Conservation (phyloP, 2,888 invertebrate species). For the Drosophila leonis region DNA sequence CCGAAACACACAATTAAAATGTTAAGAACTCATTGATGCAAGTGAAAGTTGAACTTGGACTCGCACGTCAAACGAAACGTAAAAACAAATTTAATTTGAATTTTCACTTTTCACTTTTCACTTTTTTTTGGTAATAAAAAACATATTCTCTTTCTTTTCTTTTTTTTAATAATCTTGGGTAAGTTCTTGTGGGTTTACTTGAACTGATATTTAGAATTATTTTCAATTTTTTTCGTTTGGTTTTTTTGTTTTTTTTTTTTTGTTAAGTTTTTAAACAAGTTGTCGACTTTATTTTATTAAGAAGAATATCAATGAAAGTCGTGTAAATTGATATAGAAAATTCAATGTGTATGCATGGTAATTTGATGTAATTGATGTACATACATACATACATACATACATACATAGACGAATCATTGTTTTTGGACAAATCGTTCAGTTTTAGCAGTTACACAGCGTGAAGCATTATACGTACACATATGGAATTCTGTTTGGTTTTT, state of each 20-base stretch:
- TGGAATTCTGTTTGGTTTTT: constrained; percentile 11
- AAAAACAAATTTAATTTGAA: constrained; percentile 40
- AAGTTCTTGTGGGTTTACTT: constrained; percentile 26
- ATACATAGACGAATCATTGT: constrained; percentile 25
- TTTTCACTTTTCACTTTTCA: constrained; percentile 5
- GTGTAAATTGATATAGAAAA: constrained; percentile 69
- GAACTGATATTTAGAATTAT: constrained; percentile 34
- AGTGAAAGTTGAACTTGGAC: constrained; percentile 55
- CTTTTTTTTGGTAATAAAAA: constrained; percentile 3
- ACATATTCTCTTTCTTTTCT: constrained; percentile 6
- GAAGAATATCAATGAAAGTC: constrained; percentile 47
- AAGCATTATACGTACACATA: constrained; percentile 28
- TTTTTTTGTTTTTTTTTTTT: background rate
- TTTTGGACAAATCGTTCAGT: constrained; percentile 49
- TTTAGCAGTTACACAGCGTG: constrained; percentile 33
- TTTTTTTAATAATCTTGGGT: constrained; percentile 13
- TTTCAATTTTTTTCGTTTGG: background rate
- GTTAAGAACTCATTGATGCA: constrained; percentile 30
- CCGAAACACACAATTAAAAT: constrained; percentile 53
- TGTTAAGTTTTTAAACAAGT: constrained; percentile 5
- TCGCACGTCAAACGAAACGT: constrained; percentile 45
- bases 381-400: constrained; percentile 9
- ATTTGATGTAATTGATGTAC: constrained; percentile 22
- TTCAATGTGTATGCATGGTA: constrained; percentile 35
- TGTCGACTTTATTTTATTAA: constrained; percentile 35